Percentiles rank a stretch among this genome's conserved stretches.
Evolutionary conservation across 2,888 invertebrate genomes (phyloP).

Genomic region (Saturnia pavonia): DNA sequence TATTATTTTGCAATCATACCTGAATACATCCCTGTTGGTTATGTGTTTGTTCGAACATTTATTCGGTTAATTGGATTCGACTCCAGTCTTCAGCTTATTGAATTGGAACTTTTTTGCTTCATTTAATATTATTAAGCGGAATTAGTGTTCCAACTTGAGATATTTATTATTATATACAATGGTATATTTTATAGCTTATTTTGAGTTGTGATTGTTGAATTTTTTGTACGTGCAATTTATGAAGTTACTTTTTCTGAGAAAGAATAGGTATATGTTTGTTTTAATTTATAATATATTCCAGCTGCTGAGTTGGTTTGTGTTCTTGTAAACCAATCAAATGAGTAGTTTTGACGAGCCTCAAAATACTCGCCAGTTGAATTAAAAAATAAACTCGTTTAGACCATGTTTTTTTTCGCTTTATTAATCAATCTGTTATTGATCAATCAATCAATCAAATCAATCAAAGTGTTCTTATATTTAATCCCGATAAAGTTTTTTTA

Average conservation of each 20-base stretch:
- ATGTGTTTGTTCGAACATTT: conserved; percentile 21
- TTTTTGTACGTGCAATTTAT: background rate
- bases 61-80: conserved; percentile 27
- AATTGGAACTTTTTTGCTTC: conserved; percentile 24
- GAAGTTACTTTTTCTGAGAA: background rate
- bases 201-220: background rate
- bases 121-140: conserved; percentile 31
- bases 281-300: background rate
- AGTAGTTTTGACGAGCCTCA: too few species aligned
- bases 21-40: conserved; percentile 1
- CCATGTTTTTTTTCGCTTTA: too few species aligned
- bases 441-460: too few species aligned
- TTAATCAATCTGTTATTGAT: too few species aligned
- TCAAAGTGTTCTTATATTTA: too few species aligned
- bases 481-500: too few species aligned
- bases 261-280: background rate
- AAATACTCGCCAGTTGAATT: too few species aligned
- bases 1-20: background rate
- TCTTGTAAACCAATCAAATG: too few species aligned
- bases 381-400: too few species aligned
- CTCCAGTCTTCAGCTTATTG: conserved; percentile 24
- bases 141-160: conserved; percentile 27
- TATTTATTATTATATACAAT: background rate
- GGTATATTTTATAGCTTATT: background rate
- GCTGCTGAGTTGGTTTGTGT: background rate